phyloP scores from a whole-genome alignment of 2,113 vertebrate genomes.

The Larimichthys crocea region DNA sequence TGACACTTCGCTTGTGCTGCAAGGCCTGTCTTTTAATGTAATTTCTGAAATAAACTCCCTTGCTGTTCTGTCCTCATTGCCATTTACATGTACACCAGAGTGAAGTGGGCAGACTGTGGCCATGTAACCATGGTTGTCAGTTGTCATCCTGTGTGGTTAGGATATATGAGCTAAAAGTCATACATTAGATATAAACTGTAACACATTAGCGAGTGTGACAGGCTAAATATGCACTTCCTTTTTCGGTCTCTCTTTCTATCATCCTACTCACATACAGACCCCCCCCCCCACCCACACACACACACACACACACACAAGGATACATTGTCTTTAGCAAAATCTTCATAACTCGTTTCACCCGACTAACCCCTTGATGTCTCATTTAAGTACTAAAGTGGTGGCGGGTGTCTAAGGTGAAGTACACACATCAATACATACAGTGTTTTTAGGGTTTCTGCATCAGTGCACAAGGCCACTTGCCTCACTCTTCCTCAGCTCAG shows the following conservation, averaged over 20 bases:
- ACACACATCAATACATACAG: slow-evolving; percentile 18
- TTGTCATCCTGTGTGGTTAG: slow-evolving; percentile 26
- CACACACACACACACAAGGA: background rate
- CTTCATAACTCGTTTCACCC: background rate
- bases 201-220: background rate
- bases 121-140: background rate
- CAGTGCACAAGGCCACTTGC: background rate
- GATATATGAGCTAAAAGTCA: slow-evolving; percentile 8
- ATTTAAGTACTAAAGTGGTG: slow-evolving; percentile 16
- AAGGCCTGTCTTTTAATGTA: background rate
- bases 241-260: background rate
- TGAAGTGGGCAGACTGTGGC: background rate
- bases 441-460: slow-evolving; percentile 5
- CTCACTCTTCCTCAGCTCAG: slow-evolving; percentile 17
- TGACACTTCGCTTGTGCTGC: slow-evolving; percentile 12
- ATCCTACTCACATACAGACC: background rate
- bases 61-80: background rate
- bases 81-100: background rate
- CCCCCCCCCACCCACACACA: background rate
- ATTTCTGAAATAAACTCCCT: background rate
- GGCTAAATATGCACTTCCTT: slow-evolving; percentile 20
- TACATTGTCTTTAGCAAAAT: background rate
- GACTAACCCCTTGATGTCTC: slow-evolving; percentile 9
- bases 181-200: slow-evolving; percentile 15
- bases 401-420: slow-evolving; percentile 9